These are phyloP conservation scores for Tuta absoluta DNA, from an alignment of 2,888 invertebrate genomes.

Conservation along the genomic window DNA sequence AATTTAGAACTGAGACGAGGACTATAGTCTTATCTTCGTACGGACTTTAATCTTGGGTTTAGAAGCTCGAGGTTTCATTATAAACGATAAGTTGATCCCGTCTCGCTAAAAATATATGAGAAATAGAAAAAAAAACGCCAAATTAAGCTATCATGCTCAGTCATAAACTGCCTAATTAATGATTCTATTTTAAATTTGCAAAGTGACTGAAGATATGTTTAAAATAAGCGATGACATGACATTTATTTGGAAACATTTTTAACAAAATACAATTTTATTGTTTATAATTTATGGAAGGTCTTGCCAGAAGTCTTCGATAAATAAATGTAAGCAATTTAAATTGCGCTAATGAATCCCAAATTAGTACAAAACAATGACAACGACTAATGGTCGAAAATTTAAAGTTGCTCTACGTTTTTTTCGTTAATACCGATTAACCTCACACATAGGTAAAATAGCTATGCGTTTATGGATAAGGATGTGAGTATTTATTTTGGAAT, in stretches of 20 bases:
- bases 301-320: conserved; percentile 71
- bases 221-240: conserved; percentile 68
- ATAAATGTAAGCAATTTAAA: conserved; percentile 79
- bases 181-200: conserved; percentile 65
- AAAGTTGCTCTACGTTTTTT: neutral
- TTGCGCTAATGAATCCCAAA: conserved; percentile 77
- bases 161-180: conserved; percentile 70
- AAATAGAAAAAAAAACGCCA: conserved; percentile 55
- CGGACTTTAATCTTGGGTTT: conserved; percentile 57
- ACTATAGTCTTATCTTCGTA: conserved; percentile 52
- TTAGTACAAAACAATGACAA: conserved; percentile 31
- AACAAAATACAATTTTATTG: conserved; percentile 45
- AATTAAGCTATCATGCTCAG: conserved; percentile 71
- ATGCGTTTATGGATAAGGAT: too few relatives aligned
- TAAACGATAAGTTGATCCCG: conserved; percentile 49
- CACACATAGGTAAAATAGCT: too few relatives aligned
- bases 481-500: too few relatives aligned
- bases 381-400: neutral
- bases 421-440: too few relatives aligned
- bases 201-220: conserved; percentile 64
- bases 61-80: conserved; percentile 54
- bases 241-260: conserved; percentile 48
- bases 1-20: conserved; percentile 56
- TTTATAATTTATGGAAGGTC: conserved; percentile 59
- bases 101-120: conserved; percentile 51